Evolutionary conservation across 1,140 invertebrate genomes (phyloP), one percentile per base, ranked within the genome.

Genomic region (Neodiprion fabricii): DNA sequence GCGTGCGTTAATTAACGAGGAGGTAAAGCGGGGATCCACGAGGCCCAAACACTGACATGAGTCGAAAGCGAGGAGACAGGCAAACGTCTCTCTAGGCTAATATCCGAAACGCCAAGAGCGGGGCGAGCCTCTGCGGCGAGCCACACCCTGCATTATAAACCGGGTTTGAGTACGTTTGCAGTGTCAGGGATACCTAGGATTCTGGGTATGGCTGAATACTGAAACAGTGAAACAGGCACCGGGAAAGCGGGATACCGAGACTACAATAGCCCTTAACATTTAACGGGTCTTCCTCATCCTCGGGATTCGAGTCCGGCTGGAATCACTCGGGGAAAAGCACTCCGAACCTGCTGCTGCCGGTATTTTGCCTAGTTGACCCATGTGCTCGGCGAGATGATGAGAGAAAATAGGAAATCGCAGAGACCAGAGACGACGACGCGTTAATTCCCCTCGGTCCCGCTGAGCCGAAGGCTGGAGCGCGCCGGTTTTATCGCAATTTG

Each of bases 271-370:
- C 53, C 53, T 61, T 61, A 61, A 61, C 53, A 61, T 61, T 61
- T 61, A 61, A 61, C 53, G 53, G 53, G 53, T 61, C 53, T 61
- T 61, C 53, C 53, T 61, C 5, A 12, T 61, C 53, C 53, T 61
- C 53, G 11, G 53, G 53, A 61, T 61, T 17, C 7, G n/a, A 17
- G 53, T 61, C 53, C 53, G 53, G 11, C 53, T 40, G 48, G 73
- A 28, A 65, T 70, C 53, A 28, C 73, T 53, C 40, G 28, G 73
- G 49, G 67, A 70, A 70, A 70, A 74, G 73, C 73, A 74, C 73
- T 74, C 69, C 69, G 68, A 65, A 23, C 68, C 10, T 28, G 17
- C 71, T 17, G 50, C 61, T 48, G 23, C 40, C 10, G 5, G 17
- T 65, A 70, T 49, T 74, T 74, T 48, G 53, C 28, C n/a, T 49